These are phyloP conservation scores for Heliconius erato DNA, from an alignment of 2,888 invertebrate species.

Conservation along the genomic window DNA sequence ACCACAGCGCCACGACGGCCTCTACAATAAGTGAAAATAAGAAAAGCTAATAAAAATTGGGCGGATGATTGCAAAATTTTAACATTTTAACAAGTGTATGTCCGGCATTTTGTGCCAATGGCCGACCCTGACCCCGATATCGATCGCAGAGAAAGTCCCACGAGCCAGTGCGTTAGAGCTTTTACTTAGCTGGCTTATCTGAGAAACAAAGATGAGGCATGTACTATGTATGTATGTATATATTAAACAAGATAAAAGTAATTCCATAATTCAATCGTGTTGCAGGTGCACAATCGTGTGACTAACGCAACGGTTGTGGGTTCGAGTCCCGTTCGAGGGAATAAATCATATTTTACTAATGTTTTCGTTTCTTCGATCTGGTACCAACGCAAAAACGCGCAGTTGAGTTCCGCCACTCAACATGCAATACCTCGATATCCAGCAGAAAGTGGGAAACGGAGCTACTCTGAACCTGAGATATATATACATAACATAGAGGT, in stretches of 20 bases:
- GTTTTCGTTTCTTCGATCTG: neutral
- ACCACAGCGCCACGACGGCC: neutral
- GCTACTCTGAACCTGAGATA: too few species aligned
- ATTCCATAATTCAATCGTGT: neutral
- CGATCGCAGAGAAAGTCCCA: conserved; percentile 46
- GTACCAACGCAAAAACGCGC: neutral
- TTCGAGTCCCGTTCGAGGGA: neutral
- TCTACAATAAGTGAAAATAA: neutral
- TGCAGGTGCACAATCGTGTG: neutral
- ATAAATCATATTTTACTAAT: neutral
- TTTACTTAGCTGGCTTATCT: conserved; percentile 9
- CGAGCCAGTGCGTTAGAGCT: conserved; percentile 27
- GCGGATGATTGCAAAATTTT: neutral
- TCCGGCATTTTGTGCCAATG: conserved; percentile 34
- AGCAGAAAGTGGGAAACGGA: too few species aligned
- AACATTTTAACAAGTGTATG: neutral
- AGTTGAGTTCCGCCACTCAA: too few species aligned
- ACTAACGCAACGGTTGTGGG: neutral
- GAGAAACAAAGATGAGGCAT: neutral
- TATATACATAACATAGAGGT: too few species aligned
- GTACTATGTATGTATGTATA: neutral
- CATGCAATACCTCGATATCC: too few species aligned
- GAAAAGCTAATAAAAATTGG: neutral
- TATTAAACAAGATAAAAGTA: neutral
- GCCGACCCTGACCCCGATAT: conserved; percentile 47